A percentile compares a stretch with the other conserved stretches of the same genome.
Evolutionary conservation across 2,888 invertebrate genomes (phyloP).

Genomic region (Lasioglossum marginatum): DNA sequence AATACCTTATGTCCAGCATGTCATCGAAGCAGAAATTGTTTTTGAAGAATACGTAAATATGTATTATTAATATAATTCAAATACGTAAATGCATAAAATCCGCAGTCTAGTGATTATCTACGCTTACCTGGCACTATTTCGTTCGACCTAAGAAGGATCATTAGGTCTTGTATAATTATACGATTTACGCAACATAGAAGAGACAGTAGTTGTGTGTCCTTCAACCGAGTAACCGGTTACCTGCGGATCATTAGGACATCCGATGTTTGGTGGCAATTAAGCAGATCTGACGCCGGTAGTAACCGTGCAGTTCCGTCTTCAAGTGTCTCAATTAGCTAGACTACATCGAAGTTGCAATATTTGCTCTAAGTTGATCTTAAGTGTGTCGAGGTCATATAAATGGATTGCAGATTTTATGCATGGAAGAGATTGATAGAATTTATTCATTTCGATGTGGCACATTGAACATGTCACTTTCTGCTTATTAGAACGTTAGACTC

Average conservation of each 20-base stretch:
- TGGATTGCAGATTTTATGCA: background rate
- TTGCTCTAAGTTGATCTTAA: background rate
- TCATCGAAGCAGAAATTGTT: too few relatives aligned
- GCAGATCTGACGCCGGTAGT: conserved; percentile 70
- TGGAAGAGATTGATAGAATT: background rate
- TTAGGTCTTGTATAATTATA: background rate
- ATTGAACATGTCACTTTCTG: background rate
- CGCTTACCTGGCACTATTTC: background rate
- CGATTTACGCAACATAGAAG: background rate
- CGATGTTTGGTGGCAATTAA: conserved; percentile 70
- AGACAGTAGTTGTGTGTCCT: conserved; percentile 30
- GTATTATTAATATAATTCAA: too few relatives aligned
- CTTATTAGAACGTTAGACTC: background rate
- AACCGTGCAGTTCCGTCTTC: conserved; percentile 38
- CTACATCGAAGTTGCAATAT: background rate
- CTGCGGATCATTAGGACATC: conserved; percentile 62
- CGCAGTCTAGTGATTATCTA: background rate
- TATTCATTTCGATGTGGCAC: background rate
- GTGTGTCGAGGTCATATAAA: background rate
- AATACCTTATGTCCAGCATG: too few relatives aligned
- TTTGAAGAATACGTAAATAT: too few relatives aligned
- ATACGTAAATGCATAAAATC: background rate
- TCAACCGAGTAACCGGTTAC: conserved; percentile 38
- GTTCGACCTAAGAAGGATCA: background rate
- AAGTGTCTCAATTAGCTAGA: conserved; percentile 47